Evolutionary conservation across 2,888 invertebrate species (phyloP).

Genomic region (Ceratothoa steindachneri): DNA sequence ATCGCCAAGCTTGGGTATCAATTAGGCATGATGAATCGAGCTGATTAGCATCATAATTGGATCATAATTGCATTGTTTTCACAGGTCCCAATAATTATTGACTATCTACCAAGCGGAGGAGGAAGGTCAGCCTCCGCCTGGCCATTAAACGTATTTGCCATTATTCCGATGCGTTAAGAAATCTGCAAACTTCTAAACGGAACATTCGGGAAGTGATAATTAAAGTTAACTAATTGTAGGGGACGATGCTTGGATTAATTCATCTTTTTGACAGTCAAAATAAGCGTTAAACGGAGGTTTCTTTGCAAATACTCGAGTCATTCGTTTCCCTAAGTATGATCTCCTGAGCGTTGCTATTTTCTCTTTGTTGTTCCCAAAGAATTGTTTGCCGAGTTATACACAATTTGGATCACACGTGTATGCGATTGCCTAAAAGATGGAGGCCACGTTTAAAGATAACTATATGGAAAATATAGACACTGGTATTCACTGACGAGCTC

Average conservation of each 20-base stretch:
- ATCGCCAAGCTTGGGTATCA: slow-evolving; percentile 2
- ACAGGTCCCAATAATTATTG: slow-evolving; percentile 40
- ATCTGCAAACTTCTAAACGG: slow-evolving; percentile 7
- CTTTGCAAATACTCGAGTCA: slow-evolving; percentile 7
- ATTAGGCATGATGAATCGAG: slow-evolving; percentile 36
- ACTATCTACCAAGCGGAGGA: slow-evolving; percentile 18
- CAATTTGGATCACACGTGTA: no score
- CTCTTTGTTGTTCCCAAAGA: no score
- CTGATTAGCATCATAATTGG: slow-evolving; percentile 46
- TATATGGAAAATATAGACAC: no score
- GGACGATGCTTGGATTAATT: neutral
- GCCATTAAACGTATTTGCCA: neutral
- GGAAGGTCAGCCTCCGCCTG: neutral
- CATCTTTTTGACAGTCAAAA: slow-evolving; percentile 7
- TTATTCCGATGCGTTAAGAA: neutral
- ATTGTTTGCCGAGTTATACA: no score
- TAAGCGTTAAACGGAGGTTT: slow-evolving; percentile 10
- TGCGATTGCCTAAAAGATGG: no score
- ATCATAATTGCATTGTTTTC: slow-evolving; percentile 46
- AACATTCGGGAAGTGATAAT: slow-evolving; percentile 5
- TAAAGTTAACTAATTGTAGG: slow-evolving; percentile 5
- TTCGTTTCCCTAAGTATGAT: neutral
- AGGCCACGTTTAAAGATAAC: no score
- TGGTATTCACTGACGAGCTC: no score
- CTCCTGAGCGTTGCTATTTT: neutral